Base-by-base conservation (phyloP, 2,888 invertebrate species). In the Volucella inflata region DNA sequence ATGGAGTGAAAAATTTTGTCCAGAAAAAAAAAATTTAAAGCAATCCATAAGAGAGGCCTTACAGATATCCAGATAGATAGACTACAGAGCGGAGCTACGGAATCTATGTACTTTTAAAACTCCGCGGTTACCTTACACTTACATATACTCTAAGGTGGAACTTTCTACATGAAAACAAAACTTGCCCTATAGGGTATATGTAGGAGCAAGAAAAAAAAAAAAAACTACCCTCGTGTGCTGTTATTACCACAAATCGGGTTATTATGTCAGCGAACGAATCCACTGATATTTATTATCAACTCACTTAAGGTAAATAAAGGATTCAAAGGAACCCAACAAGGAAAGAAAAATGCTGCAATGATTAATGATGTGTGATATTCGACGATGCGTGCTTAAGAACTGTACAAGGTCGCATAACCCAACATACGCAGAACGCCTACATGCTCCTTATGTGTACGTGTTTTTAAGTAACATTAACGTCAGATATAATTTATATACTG, bases 311-410 rank as follows among this genome's bases (percentile, higher is more conserved):
- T 81, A 40, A 12, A 80, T 68, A 83, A 84, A 71, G 80, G 75
- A 64, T 80, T 71, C 65, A 38, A 59, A 60, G 59, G 62, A 80
- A 60, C 50, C 11, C 53, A 30, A 38, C 9, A 48, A 16, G 16
- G 36, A 44, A 51, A 67, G 70, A 79, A 71, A 75, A 75, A 65
- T 75, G 71, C 46, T 46, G 87, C 88, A 90, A 91, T 91, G 91
- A 91, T 91, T 90, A 91, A 91, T 90, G 91, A 90, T 89, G 89
- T 90, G 90, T 90, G 89, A 89, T 87, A 88, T 87, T 83, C 80
- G 88, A 88, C 87, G 85, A 81, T 81, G 85, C 85, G 85, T 85
- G 85, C 81, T 72, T 46, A 42, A 72, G 74, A 64, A 72, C 55
- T 62, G 42, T 64, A 74, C 59, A 60, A 46, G 51, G 10, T 42